phyloP scores from a whole-genome alignment of 2,113 vertebrate genomes.

The Progne subis region DNA sequence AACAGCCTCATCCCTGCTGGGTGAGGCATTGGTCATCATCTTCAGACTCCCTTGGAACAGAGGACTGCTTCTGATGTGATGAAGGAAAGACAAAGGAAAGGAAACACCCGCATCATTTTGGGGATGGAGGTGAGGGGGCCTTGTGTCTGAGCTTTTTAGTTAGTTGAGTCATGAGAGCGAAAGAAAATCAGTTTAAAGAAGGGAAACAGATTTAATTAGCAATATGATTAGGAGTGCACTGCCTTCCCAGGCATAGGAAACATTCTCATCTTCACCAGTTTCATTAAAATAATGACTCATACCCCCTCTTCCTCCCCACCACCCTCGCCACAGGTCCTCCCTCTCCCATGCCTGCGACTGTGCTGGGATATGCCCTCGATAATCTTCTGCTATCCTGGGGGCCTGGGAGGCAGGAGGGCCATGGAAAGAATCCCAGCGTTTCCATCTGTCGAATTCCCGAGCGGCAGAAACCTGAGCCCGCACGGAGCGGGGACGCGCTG shows the following conservation, averaged over 20 bases:
- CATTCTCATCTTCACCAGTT: neutral
- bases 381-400: conserved; percentile 70
- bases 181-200: neutral
- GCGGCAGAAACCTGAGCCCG: conserved; percentile 60
- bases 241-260: neutral
- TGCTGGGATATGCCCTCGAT: conserved; percentile 54
- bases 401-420: conserved; percentile 55
- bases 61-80: neutral
- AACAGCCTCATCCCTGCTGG: rapidly evolving
- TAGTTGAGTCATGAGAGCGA: neutral
- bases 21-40: neutral
- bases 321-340: neutral
- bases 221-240: neutral
- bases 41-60: neutral
- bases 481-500: neutral
- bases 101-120: neutral
- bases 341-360: neutral
- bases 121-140: neutral
- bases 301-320: neutral
- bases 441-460: conserved; percentile 74
- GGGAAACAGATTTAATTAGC: neutral
- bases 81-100: neutral
- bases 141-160: neutral
- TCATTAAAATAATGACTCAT: neutral
- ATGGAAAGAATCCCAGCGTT: conserved; percentile 72